phyloP scores from a whole-genome alignment of 2,113 vertebrate genomes.

The Pavo muticus region DNA sequence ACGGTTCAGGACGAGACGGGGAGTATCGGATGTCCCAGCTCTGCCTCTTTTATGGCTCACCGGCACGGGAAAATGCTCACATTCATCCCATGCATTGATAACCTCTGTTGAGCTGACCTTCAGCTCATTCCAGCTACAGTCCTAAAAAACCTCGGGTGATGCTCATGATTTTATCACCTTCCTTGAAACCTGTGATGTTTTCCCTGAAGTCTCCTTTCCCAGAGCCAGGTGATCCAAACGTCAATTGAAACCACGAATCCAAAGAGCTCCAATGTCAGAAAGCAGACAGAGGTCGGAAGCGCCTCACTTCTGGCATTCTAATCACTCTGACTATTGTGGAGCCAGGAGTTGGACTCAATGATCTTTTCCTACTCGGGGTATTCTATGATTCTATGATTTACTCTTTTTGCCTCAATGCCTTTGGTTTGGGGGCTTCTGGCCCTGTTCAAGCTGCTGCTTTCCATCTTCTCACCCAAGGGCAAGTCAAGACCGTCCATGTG shows the following conservation, averaged over 20 bases:
- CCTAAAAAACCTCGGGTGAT: background rate
- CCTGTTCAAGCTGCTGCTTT: background rate
- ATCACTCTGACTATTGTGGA: too few relatives aligned
- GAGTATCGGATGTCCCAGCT: constrained; percentile 46
- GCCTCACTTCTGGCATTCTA: background rate
- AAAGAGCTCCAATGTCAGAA: background rate
- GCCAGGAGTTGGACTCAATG: too few relatives aligned
- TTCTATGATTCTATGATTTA: background rate
- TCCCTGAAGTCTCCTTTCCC: background rate
- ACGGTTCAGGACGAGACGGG: constrained; percentile 16
- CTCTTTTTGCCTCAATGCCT: background rate
- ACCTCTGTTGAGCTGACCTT: constrained; percentile 6
- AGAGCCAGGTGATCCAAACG: background rate
- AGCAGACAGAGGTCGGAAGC: background rate
- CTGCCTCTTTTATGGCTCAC: background rate
- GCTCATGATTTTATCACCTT: background rate
- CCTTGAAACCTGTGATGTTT: background rate
- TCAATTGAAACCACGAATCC: background rate
- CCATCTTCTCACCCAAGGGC: background rate
- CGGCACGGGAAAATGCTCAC: background rate
- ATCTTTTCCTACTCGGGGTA: too few relatives aligned
- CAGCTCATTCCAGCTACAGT: background rate
- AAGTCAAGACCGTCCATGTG: background rate
- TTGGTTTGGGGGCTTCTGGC: background rate
- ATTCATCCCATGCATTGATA: background rate